Evolutionary conservation across 2,113 vertebrate species (phyloP).

Genomic region (Myrmecobius fasciatus): DNA sequence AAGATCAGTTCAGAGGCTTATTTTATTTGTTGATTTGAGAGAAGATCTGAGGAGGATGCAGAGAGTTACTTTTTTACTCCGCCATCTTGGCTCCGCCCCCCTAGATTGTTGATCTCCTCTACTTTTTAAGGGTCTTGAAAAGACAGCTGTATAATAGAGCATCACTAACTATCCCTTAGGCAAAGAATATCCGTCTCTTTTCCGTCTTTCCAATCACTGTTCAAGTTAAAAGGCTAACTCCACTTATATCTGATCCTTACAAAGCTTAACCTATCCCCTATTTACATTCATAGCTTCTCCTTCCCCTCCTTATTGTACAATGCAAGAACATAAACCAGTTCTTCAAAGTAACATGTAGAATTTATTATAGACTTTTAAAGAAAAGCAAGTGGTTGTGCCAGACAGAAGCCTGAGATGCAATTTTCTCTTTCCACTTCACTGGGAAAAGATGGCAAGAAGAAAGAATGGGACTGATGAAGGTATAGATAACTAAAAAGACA

Average conservation of each 20-base stretch:
- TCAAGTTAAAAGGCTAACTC: neutral
- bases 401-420: neutral
- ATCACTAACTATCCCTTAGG: neutral
- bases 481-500: neutral
- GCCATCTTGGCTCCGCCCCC: no score
- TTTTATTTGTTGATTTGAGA: no score
- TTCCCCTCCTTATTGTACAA: neutral
- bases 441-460: neutral
- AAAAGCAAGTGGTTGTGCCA: neutral
- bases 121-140: no score
- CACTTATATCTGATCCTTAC: neutral
- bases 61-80: no score
- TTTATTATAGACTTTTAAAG: neutral
- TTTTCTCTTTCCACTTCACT: neutral
- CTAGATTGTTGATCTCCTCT: neutral
- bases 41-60: no score
- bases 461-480: neutral
- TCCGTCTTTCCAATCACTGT: no score
- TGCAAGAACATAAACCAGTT: neutral
- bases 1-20: no score
- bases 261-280: neutral
- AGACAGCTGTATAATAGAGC: neutral
- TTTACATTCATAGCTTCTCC: neutral
- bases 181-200: neutral
- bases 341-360: neutral